A percentile compares a stretch with the other conserved stretches of the same genome.
These are phyloP conservation scores for Meles meles DNA, from an alignment of 2,113 vertebrate species.

Conservation along the genomic window DNA sequence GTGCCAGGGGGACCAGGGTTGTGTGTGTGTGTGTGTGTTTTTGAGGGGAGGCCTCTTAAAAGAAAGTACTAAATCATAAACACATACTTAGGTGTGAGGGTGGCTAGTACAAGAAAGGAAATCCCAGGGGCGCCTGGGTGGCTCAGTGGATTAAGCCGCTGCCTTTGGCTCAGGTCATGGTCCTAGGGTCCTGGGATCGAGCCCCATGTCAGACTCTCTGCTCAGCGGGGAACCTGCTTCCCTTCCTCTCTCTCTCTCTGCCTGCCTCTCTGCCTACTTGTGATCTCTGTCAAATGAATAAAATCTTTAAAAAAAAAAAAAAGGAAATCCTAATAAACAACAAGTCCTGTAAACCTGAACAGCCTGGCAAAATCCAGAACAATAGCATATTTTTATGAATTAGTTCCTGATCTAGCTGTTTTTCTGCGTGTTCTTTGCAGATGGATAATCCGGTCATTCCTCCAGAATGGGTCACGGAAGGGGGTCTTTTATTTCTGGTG, in stretches of 20 bases:
- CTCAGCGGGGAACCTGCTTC: no score
- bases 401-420: neutral
- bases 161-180: no score
- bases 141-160: no score
- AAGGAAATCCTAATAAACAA: neutral
- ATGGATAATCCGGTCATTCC: fast-evolving
- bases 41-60: neutral
- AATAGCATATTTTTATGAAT: neutral
- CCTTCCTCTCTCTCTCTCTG: no score
- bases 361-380: neutral
- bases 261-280: no score
- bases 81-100: neutral
- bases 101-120: neutral
- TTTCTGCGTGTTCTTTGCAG: neutral
- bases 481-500: neutral
- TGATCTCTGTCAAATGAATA: no score
- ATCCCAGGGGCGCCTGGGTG: no score
- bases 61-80: neutral
- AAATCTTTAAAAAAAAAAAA: no score
- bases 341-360: neutral
- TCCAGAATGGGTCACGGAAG: fast-evolving
- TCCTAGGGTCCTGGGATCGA: no score
- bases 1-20: neutral
- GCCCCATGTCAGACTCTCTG: no score
- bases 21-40: no score